These are phyloP conservation scores for Morpho helenor DNA, from an alignment of 2,888 invertebrate genomes.

Conservation along the genomic window DNA sequence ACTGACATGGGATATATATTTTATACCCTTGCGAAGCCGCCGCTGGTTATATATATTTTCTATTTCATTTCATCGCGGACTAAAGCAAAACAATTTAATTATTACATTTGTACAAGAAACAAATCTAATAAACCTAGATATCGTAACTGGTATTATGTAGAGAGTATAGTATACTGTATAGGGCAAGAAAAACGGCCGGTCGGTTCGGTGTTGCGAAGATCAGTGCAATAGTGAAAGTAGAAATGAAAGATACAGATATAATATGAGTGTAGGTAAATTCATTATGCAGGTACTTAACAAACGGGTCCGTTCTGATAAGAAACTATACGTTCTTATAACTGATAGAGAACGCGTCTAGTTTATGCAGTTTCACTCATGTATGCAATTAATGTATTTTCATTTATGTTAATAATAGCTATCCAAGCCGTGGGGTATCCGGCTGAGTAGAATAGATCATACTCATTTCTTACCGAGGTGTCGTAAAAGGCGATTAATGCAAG, in stretches of 20 bases:
- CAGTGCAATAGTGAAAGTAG: constrained; percentile 52
- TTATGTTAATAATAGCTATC: constrained; percentile 13
- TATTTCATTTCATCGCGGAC: no score
- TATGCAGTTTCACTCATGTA: constrained; percentile 13
- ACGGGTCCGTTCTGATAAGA: constrained; percentile 46
- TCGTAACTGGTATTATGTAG: constrained; percentile 10
- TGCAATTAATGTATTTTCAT: constrained; percentile 15
- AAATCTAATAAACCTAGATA: constrained; percentile 10
- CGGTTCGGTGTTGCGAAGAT: constrained; percentile 27
- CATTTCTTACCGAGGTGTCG: no score
- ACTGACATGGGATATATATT: no score
- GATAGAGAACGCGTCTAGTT: constrained; percentile 19
- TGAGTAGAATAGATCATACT: no score
- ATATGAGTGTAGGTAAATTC: constrained; percentile 29
- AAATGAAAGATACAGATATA: constrained; percentile 33
- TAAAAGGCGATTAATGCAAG: no score
- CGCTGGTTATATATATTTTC: no score
- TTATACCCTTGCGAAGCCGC: no score
- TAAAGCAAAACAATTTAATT: no score
- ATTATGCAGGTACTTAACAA: constrained; percentile 29
- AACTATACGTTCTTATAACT: constrained; percentile 33
- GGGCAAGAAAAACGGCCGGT: constrained; percentile 36
- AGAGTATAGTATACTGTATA: constrained; percentile 9
- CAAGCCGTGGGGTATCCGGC: no score
- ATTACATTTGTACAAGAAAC: neutral